Conservation (phyloP, 2,113 vertebrate species). For the Petrocephalus zakoni region DNA sequence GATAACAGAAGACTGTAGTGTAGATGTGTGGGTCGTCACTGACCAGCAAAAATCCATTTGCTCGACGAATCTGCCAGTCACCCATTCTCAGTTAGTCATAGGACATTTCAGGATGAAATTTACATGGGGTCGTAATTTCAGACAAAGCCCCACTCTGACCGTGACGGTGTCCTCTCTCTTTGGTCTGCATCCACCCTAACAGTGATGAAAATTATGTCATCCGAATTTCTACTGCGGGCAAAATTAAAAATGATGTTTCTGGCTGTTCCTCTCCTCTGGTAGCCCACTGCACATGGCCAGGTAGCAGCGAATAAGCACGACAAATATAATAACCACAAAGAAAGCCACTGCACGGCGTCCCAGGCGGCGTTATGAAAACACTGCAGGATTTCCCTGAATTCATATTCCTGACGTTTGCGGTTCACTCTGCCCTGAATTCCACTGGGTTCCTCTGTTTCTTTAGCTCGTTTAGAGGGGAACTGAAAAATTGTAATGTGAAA, state of each 20-base stretch:
- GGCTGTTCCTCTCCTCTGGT: conserved; percentile 49
- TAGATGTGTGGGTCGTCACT: conserved; percentile 21
- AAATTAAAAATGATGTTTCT: conserved; percentile 60
- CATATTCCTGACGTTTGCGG: background rate
- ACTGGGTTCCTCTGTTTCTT: background rate
- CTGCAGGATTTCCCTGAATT: background rate
- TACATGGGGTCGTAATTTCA: conserved; percentile 34
- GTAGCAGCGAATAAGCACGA: conserved; percentile 28
- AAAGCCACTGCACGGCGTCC: background rate
- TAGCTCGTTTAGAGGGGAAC: background rate
- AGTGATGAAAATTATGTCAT: conserved; percentile 49
- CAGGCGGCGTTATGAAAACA: background rate
- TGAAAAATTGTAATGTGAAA: background rate
- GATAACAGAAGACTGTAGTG: conserved; percentile 20
- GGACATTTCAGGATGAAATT: background rate
- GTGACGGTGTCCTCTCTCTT: conserved; percentile 51
- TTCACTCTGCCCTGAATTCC: background rate
- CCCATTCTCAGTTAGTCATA: background rate
- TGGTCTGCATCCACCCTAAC: conserved; percentile 39
- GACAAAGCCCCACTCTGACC: conserved; percentile 49
- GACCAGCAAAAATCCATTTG: conserved; percentile 13
- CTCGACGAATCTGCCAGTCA: conserved; percentile 14
- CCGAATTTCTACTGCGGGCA: conserved; percentile 54
- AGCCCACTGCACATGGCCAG: conserved; percentile 46
- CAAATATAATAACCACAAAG: background rate